Evolutionary conservation across 2,797 vertebrate species (phyloP).

Genomic region (Coccyzus lansbergi): DNA sequence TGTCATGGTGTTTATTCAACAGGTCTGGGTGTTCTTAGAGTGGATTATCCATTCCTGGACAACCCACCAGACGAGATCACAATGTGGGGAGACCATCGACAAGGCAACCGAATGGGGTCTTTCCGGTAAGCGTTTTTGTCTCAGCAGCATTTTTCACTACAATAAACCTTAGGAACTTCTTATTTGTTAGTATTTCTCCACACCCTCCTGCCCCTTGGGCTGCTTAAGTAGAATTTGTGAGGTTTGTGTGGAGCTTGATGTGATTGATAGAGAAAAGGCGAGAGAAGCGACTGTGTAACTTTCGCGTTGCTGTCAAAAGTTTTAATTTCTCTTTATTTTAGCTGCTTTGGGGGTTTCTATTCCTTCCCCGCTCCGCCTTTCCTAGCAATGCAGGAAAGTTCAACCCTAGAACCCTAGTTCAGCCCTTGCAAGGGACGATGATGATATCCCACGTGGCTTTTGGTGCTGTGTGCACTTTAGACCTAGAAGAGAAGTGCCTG

Average conservation of each 20-base stretch:
- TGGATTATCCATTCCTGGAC: constrained; percentile 47
- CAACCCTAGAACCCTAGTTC: too few relatives aligned
- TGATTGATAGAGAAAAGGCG: neutral
- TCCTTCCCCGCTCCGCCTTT: neutral
- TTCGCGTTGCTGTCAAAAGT: neutral
- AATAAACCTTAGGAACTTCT: neutral
- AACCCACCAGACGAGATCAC: constrained; percentile 42
- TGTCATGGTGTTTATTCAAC: constrained; percentile 29
- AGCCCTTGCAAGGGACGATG: neutral
- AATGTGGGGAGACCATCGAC: constrained; percentile 82
- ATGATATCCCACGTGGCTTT: neutral
- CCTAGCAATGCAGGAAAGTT: neutral
- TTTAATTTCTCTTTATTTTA: neutral
- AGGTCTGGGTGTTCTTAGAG: constrained; percentile 64
- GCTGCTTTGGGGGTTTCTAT: neutral
- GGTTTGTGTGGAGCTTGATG: neutral
- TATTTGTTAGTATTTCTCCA: neutral
- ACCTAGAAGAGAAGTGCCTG: neutral
- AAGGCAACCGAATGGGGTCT: constrained; percentile 78
- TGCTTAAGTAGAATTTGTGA: neutral
- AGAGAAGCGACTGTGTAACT: neutral
- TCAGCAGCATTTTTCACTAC: neutral
- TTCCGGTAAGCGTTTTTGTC: constrained; percentile 76
- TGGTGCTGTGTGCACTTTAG: neutral
- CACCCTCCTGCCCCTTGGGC: neutral